Conservation (phyloP, 2,797 vertebrate genomes). For the Moxostoma hubbsi region DNA sequence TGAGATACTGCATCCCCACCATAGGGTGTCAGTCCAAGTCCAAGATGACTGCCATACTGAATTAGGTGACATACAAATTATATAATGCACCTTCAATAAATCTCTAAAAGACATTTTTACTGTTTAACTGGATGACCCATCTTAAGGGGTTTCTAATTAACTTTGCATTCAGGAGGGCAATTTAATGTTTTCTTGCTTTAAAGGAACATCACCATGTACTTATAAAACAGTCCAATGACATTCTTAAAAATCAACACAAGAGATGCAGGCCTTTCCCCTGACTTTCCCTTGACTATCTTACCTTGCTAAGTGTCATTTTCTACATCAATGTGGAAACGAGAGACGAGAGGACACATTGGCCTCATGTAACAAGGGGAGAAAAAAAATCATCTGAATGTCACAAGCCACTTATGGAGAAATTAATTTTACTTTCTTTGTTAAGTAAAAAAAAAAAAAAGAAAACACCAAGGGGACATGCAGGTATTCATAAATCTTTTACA, state of each 20-base stretch:
- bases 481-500: neutral
- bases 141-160: conserved; percentile 73
- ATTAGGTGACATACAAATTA: no score
- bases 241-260: conserved; percentile 75
- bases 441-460: neutral
- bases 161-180: conserved; percentile 66
- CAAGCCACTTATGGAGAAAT: neutral
- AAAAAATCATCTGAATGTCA: conserved; percentile 6
- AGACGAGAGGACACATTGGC: neutral
- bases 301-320: conserved; percentile 34
- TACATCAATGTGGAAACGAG: conserved; percentile 17
- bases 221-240: conserved; percentile 66
- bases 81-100: no score
- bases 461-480: conserved; percentile 6
- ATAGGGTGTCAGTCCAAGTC: no score
- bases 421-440: neutral
- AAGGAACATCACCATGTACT: conserved; percentile 63
- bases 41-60: no score
- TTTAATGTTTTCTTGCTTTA: conserved; percentile 72
- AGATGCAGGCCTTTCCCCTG: conserved; percentile 44
- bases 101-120: conserved; percentile 24
- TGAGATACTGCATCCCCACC: no score
- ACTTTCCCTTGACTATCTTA: conserved; percentile 56
- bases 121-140: conserved; percentile 29
- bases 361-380: neutral